Percentiles rank a stretch among this genome's conserved stretches.
phyloP scores from a whole-genome alignment of 2,888 invertebrate species.

The Drosophila crucigera region DNA sequence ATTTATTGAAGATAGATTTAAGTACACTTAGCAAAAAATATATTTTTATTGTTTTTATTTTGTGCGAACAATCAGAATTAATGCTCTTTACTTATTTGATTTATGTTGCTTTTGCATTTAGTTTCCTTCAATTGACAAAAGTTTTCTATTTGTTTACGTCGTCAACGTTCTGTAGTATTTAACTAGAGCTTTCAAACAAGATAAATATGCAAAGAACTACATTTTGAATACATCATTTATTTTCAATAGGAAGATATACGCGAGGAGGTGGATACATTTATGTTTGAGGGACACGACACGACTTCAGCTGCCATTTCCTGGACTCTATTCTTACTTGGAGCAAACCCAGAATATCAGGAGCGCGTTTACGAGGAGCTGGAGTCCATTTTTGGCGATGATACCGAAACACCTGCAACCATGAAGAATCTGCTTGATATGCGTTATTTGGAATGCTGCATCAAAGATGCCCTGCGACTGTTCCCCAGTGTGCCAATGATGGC shows the following conservation, averaged over 20 bases:
- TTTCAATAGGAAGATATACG: slow-evolving; percentile 85
- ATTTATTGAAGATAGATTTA: background rate
- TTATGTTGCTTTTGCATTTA: no score
- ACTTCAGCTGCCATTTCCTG: slow-evolving; percentile 86
- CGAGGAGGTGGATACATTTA: slow-evolving; percentile 89
- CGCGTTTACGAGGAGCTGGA: slow-evolving; percentile 86
- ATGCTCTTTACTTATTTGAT: no score
- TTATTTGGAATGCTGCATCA: slow-evolving; percentile 90
- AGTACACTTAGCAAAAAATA: background rate
- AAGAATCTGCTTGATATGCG: slow-evolving; percentile 88
- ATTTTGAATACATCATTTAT: background rate
- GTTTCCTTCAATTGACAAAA: no score
- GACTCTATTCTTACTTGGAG: slow-evolving; percentile 84
- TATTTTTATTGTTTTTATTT: background rate
- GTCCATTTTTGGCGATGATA: slow-evolving; percentile 85
- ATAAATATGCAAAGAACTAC: background rate
- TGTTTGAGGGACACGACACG: slow-evolving; percentile 87
- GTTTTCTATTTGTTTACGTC: no score
- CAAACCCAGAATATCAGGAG: slow-evolving; percentile 84
- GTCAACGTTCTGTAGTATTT: no score
- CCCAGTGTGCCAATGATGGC: slow-evolving; percentile 90
- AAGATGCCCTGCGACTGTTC: slow-evolving; percentile 88
- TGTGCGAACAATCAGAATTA: no score
- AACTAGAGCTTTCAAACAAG: background rate
- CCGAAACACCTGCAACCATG: slow-evolving; percentile 86